phyloP scores from a whole-genome alignment of 2,113 vertebrate species.

The Gobiocypris rarus region DNA sequence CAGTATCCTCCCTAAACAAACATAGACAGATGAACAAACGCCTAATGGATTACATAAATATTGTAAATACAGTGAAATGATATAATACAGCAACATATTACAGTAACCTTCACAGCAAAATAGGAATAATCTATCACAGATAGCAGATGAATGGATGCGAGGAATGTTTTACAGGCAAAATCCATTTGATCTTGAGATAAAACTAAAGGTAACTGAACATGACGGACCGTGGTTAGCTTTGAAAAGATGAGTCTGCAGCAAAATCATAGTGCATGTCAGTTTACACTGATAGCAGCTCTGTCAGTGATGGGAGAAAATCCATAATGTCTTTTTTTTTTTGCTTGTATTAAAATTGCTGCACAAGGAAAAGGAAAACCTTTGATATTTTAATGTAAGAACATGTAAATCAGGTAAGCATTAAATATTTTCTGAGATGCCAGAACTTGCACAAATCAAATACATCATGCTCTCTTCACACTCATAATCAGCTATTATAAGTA shows the following conservation, averaged over 20 bases:
- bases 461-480: not conserved
- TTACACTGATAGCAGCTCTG: not conserved
- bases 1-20: conserved; percentile 50
- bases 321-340: not conserved
- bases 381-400: not conserved
- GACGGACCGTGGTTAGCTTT: conserved; percentile 1
- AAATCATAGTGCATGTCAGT: conserved; percentile 10
- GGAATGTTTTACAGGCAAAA: not conserved
- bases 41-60: conserved; percentile 1
- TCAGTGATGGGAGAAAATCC: conserved; percentile 11
- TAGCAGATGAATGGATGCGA: not conserved
- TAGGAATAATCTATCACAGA: no score
- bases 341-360: conserved; percentile 1
- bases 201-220: conserved; percentile 17
- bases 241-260: not conserved
- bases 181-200: conserved; percentile 19
- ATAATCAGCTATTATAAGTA: not conserved
- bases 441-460: not conserved
- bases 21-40: conserved; percentile 27
- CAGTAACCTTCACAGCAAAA: not conserved
- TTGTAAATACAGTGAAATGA: not conserved
- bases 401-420: not conserved
- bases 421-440: conserved; percentile 2
- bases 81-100: not conserved
- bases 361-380: not conserved